Percentiles rank a stretch among this genome's conserved stretches.
Evolutionary conservation across 2,888 invertebrate genomes (phyloP).

Genomic region (Cheilosia vulpina): DNA sequence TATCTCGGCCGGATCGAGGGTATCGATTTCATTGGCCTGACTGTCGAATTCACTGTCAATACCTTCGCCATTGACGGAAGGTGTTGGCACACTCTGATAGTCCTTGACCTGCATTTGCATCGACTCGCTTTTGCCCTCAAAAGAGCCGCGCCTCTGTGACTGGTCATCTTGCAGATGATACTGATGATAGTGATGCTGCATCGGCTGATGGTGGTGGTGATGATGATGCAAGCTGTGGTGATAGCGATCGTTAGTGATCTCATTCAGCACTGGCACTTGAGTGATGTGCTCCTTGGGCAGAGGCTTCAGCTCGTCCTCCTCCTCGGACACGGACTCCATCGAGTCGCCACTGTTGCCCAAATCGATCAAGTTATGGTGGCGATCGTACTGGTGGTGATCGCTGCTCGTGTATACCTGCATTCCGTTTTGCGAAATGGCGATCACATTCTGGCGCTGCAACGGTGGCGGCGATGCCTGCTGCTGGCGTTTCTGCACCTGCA

Average conservation of each 20-base stretch:
- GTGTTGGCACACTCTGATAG: slow-evolving; percentile 33
- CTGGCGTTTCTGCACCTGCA: slow-evolving; percentile 77
- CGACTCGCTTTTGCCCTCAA: slow-evolving; percentile 57
- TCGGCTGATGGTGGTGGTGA: slow-evolving; percentile 55
- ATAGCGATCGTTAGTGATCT: slow-evolving; percentile 63
- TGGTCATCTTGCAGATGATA: slow-evolving; percentile 78
- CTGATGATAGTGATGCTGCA: slow-evolving; percentile 78
- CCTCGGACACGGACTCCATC: slow-evolving; percentile 81
- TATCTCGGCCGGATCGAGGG: slow-evolving; percentile 81
- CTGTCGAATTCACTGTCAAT: slow-evolving; percentile 62
- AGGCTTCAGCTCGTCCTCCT: slow-evolving; percentile 83
- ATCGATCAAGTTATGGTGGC: slow-evolving; percentile 60
- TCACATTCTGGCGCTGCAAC: slow-evolving; percentile 62
- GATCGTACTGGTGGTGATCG: slow-evolving; percentile 65
- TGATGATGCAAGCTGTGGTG: slow-evolving; percentile 64
- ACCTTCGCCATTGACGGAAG: slow-evolving; percentile 52
- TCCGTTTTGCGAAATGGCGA: slow-evolving; percentile 66
- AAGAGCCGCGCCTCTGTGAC: slow-evolving; percentile 76
- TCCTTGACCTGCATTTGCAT: slow-evolving; percentile 61
- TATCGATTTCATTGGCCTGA: slow-evolving; percentile 80
- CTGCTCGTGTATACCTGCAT: slow-evolving; percentile 59
- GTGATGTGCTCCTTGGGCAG: slow-evolving; percentile 75
- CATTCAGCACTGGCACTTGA: slow-evolving; percentile 62
- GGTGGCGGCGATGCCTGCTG: slow-evolving; percentile 35
- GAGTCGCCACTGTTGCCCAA: slow-evolving; percentile 78